phyloP scores from a whole-genome alignment of 23 tunicate species.

The Styela clava region DNA sequence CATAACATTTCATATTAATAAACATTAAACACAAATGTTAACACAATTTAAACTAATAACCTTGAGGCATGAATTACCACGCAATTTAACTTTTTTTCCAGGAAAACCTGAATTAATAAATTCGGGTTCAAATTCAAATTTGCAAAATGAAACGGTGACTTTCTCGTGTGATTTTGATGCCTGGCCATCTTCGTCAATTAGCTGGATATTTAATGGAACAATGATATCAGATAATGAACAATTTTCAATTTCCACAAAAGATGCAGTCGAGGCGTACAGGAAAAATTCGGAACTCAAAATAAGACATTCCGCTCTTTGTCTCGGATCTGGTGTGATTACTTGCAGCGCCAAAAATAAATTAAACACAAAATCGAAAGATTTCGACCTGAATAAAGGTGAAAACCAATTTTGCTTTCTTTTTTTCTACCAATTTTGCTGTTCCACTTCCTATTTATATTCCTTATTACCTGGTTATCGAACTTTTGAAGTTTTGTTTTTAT shows the following conservation, averaged over 20 bases:
- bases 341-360: neutral
- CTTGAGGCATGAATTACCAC: no score
- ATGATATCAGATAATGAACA: neutral
- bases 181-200: neutral
- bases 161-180: neutral
- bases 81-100: no score
- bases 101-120: neutral
- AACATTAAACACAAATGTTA: no score
- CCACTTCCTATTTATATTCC: no score
- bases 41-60: no score
- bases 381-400: neutral
- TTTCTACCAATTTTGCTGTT: neutral
- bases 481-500: no score
- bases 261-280: neutral
- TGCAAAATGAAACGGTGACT: neutral
- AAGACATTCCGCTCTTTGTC: neutral
- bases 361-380: neutral
- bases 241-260: neutral
- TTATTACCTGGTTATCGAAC: no score
- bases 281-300: neutral
- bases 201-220: neutral
- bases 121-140: neutral
- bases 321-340: neutral
- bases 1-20: no score
- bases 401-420: neutral